Conservation (phyloP, 2,113 vertebrate species). For the Tylochromis polylepis region DNA sequence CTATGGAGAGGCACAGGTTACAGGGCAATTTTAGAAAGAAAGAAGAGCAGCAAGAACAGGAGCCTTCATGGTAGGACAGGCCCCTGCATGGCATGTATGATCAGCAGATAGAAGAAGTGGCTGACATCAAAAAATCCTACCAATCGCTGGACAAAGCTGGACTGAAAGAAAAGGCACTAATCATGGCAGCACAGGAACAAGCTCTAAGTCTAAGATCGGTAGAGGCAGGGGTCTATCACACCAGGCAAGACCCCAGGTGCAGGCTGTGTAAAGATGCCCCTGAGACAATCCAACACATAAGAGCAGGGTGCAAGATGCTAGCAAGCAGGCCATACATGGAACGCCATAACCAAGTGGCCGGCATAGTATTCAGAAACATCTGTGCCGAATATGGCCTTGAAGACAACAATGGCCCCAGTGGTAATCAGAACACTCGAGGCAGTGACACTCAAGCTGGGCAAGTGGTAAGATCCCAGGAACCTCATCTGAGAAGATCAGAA, state of each 20-base stretch:
- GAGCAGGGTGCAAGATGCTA: background rate
- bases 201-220: background rate
- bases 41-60: background rate
- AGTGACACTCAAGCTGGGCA: background rate
- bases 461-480: background rate
- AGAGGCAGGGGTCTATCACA: background rate
- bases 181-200: background rate
- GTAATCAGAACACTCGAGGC: background rate
- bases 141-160: background rate
- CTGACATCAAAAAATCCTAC: background rate
- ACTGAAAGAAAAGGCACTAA: background rate
- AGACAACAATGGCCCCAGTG: background rate
- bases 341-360: background rate
- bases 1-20: background rate
- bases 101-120: background rate
- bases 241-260: background rate
- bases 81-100: background rate
- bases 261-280: background rate
- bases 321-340: background rate
- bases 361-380: rapidly evolving
- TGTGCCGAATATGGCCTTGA: background rate
- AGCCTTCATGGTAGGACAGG: background rate
- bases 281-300: background rate
- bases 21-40: background rate
- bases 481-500: background rate